Conservation (phyloP, 1,140 invertebrate genomes). For the Mylabris phalerata region DNA sequence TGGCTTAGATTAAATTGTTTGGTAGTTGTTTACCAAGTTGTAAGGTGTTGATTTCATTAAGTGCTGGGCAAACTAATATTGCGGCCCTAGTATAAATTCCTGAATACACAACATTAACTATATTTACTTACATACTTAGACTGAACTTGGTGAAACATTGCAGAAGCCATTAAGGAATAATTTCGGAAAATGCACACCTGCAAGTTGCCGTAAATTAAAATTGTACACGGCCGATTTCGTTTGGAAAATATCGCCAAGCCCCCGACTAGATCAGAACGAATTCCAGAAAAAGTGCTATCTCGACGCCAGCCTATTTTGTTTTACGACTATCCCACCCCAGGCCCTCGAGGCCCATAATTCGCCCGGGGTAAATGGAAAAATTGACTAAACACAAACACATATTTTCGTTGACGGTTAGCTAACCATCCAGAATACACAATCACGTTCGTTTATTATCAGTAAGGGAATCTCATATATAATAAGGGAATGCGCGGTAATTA, state of each 20-base stretch:
- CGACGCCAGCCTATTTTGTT: conserved; percentile 23
- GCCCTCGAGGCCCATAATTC: conserved; percentile 22
- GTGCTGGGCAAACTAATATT: conserved; percentile 33
- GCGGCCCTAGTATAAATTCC: conserved; percentile 27
- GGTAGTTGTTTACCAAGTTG: conserved; percentile 12
- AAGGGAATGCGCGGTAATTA: conserved; percentile 28
- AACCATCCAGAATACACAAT: conserved; percentile 6
- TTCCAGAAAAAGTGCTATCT: conserved; percentile 11
- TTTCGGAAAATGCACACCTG: background rate
- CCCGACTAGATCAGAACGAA: conserved; percentile 3
- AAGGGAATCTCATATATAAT: conserved; percentile 23
- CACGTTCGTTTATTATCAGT: conserved; percentile 25
- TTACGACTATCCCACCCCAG: conserved; percentile 15
- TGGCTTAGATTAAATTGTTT: conserved; percentile 17
- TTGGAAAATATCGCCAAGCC: too few species aligned
- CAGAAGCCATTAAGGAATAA: background rate
- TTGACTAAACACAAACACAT: conserved; percentile 21
- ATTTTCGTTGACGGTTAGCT: conserved; percentile 25
- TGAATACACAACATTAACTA: conserved; percentile 31
- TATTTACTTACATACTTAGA: conserved; percentile 27
- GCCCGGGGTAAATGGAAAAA: conserved; percentile 19
- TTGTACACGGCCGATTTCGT: too few species aligned
- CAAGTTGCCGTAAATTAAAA: background rate
- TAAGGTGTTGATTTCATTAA: conserved; percentile 34
- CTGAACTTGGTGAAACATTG: background rate